Evolutionary conservation across 2,113 vertebrate genomes (phyloP), one percentile per base, ranked within the genome.

Genomic region (Pygathrix nemaeus): DNA sequence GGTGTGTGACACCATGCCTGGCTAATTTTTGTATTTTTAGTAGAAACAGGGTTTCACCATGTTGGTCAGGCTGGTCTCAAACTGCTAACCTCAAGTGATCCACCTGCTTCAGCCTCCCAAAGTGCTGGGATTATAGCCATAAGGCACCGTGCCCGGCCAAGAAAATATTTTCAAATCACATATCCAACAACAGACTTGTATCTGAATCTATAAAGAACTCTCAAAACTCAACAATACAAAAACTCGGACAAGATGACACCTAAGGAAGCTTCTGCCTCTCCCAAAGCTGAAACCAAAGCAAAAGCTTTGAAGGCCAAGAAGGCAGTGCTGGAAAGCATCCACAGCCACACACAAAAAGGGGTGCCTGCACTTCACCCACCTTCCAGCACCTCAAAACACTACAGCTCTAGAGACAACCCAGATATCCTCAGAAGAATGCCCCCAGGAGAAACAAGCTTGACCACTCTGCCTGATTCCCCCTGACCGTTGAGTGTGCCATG

Each of bases 81-180:
- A 32, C 61, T 64, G 5, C 5, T 64, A 27, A 64, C 61, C 27
- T 64, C 13, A 64, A 30, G 27, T 64, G 61, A 30, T 64, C 61
- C 27, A 64, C 13, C 12, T 2, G 61, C 61, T 13, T 64, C 12
- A 6, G 12, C 61, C 61, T 32, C 61, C 61, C 27, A 64, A 32
- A 64, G 61, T 32, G 61, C 61, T 64, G 61, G 61, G 61, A 64
- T 30, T 64, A 64, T 32, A 64, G 61, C 27, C 27, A 32, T 64
- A 30, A 32, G 61, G 27, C 61, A 64, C 61, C 2, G 0, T 2
- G 5, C 61, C 61, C 27, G 1, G 13, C 61, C 27, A 30, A 30
- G 61, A 86, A 97, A 92, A 72, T 80, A 80, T 81, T 38, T 94
- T 13, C 57, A 89, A 59, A 89, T 92, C 79, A 94, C 40, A 52